Percentiles rank a stretch among this genome's conserved stretches.
Conservation (phyloP, 1,140 invertebrate genomes). For the Drosophila pachea region DNA sequence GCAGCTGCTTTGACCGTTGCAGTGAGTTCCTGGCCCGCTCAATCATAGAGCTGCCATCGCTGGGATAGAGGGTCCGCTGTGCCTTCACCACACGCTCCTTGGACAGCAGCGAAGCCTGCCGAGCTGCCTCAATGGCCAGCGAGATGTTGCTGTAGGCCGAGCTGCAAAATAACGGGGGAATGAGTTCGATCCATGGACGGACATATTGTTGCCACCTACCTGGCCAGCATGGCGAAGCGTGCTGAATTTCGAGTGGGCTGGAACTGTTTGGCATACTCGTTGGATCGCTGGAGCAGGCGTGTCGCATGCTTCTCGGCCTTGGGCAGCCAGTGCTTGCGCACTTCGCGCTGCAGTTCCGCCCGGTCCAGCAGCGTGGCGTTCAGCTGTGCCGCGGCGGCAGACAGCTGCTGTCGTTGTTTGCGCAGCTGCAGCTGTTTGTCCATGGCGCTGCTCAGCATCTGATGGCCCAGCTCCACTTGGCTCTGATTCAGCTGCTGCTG, state of each 20-base stretch:
- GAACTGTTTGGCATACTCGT: conserved; percentile 81
- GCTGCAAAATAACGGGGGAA: conserved; percentile 78
- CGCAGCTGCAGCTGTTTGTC: conserved; percentile 38
- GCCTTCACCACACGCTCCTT: conserved; percentile 80
- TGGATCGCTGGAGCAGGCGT: conserved; percentile 82
- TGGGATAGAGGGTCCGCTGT: conserved; percentile 69
- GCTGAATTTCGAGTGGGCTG: conserved; percentile 75
- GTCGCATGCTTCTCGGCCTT: conserved; percentile 84
- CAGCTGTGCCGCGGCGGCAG: conserved; percentile 32
- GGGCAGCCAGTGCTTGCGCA: conserved; percentile 71
- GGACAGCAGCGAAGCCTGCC: conserved; percentile 82
- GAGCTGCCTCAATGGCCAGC: conserved; percentile 84
- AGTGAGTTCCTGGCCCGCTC: conserved; percentile 79
- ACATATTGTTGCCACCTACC: conserved; percentile 67
- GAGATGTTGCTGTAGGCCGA: conserved; percentile 90
- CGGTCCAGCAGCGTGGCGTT: conserved; percentile 53
- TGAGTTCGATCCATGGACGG: neutral
- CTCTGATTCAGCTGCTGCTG: conserved; percentile 51
- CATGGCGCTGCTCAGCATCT: conserved; percentile 28
- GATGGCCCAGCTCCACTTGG: conserved; percentile 51
- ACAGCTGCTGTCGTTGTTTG: conserved; percentile 48
- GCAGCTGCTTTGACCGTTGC: conserved; percentile 77
- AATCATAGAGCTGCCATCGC: conserved; percentile 79
- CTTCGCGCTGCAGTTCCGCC: conserved; percentile 60
- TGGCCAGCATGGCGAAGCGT: conserved; percentile 73